A percentile compares a stretch with the other conserved stretches of the same genome.
Conservation (phyloP, 2,113 vertebrate species). For the Chlorodrepanis virens region DNA sequence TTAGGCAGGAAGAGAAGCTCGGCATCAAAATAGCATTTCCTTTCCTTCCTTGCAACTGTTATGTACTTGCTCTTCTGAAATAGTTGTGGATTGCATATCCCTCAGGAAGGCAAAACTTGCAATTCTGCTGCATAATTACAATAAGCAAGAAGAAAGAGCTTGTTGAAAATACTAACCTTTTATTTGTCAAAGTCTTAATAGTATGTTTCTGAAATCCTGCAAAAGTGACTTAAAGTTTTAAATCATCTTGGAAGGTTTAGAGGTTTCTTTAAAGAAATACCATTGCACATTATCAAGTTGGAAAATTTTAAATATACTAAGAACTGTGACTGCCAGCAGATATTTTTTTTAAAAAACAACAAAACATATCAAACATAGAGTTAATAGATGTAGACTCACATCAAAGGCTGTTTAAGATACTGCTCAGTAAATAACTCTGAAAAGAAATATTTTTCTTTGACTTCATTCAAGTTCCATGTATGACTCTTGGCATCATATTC, state of each 20-base stretch:
- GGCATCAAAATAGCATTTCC: neutral
- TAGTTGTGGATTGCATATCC: neutral
- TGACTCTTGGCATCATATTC: neutral
- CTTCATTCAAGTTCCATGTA: neutral
- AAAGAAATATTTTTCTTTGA: neutral
- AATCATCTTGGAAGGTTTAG: neutral
- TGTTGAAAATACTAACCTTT: neutral
- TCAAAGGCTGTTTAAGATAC: neutral
- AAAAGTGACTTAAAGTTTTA: neutral
- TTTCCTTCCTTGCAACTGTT: neutral
- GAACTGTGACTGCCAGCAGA: neutral
- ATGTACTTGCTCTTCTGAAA: neutral
- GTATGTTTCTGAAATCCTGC: neutral
- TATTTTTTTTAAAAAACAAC: neutral
- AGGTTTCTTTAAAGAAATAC: neutral
- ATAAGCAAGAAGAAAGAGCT: neutral
- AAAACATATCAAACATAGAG: neutral
- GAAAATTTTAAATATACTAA: neutral
- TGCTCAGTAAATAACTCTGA: neutral
- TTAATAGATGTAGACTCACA: neutral
- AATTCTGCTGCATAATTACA: neutral
- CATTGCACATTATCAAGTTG: neutral
- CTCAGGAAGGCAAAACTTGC: neutral
- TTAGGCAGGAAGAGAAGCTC: neutral
- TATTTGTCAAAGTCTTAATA: neutral